These are phyloP conservation scores for Mizuhopecten yessoensis DNA, from an alignment of 1,140 invertebrate genomes.

Conservation along the genomic window DNA sequence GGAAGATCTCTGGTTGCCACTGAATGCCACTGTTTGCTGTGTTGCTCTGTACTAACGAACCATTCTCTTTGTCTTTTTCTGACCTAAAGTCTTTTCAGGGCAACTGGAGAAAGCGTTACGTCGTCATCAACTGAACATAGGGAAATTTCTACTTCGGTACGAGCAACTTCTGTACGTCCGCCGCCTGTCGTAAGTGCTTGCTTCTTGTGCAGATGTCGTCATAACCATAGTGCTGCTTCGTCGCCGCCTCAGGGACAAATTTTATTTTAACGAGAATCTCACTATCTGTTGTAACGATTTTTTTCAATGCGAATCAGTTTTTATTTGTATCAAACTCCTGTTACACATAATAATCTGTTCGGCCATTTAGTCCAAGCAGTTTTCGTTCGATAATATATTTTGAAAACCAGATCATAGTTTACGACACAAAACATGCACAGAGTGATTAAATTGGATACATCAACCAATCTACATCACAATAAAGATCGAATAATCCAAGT, in stretches of 20 bases:
- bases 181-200: conserved; percentile 44
- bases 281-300: too few species aligned
- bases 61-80: conserved; percentile 51
- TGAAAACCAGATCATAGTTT: too few species aligned
- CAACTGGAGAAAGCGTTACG: conserved; percentile 48
- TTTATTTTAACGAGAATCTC: neutral
- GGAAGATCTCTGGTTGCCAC: neutral
- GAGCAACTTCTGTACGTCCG: conserved; percentile 46
- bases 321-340: too few species aligned
- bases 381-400: neutral
- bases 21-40: conserved; percentile 22
- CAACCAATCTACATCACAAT: too few species aligned
- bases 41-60: conserved; percentile 43
- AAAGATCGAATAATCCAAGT: too few species aligned
- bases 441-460: too few species aligned
- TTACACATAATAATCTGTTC: too few species aligned
- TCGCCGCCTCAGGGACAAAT: neutral
- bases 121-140: conserved; percentile 46
- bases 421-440: too few species aligned
- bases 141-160: conserved; percentile 45
- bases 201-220: conserved; percentile 44
- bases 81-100: conserved; percentile 63
- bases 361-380: too few species aligned
- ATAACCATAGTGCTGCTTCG: conserved; percentile 5
- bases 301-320: too few species aligned